Base-by-base conservation (phyloP, 1,140 invertebrate genomes). In the Diprion similis region DNA sequence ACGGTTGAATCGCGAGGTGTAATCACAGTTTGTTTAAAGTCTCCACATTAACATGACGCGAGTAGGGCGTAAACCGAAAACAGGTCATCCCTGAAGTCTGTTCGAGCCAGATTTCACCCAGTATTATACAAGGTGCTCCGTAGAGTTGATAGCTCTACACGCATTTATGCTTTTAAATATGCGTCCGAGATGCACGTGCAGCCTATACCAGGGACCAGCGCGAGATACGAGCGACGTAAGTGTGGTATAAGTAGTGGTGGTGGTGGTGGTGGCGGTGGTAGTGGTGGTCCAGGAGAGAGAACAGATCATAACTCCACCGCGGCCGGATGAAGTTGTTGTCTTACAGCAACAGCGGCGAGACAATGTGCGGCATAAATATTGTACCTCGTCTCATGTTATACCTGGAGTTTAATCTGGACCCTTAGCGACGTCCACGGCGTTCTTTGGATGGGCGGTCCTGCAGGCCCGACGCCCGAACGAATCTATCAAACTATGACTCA, bases 331-430 rank as follows among this genome's bases (percentile, higher is more conserved):
- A 87, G 84, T 85, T 84, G 83, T 82, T 81, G 84, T 83, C 81
- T 80, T 78, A 74, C 79, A 65, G 76, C 71, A 66, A 73, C 66
- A 70, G 51, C 73, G 76, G 71, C 72, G 78, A 85, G 81, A 87
- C 85, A 86, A 87, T 86, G 81, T 80, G 79, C 76, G 81, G 82
- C 85, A 86, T 87, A 87, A 87, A 87, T 87, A 86, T 87, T 80
- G 51, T 59, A 59, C 51, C 51, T 59, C 51, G 51, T 59, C 51
- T 59, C 51, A 59, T 59, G 51, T 59, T 59, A 59, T 59, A 59
- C 51, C 51, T 17, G 51, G 51, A 59, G 51, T 59, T 59, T 59
- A 59, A 59, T 59, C 51, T 59, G 51, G 51, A 59, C 51, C 51
- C n/a, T 59, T 59, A 59, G 51, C 51, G 51, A 59, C 51, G 51